Conservation (phyloP, 2,888 invertebrate species). For the Drosophila mulleri region DNA sequence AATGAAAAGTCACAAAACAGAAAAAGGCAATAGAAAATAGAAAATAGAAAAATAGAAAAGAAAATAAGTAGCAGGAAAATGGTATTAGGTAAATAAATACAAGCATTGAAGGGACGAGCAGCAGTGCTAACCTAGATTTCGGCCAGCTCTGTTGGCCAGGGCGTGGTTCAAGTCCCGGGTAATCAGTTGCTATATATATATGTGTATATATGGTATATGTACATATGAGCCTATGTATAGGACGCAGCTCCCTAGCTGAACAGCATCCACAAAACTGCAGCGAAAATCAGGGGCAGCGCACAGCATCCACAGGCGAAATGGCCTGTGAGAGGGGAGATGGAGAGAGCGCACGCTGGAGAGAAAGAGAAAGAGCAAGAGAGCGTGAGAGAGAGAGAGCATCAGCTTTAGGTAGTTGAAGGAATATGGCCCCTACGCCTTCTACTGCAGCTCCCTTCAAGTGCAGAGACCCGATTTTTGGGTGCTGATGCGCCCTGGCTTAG, state of each 20-base stretch:
- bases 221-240: slow-evolving; percentile 29
- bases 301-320: slow-evolving; percentile 55
- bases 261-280: slow-evolving; percentile 74
- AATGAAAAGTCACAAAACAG: slow-evolving; percentile 22
- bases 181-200: slow-evolving; percentile 45
- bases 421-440: slow-evolving; percentile 8
- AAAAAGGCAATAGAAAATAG: neutral
- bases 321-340: slow-evolving; percentile 1
- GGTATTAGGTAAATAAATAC: slow-evolving; percentile 11
- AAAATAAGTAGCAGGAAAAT: neutral
- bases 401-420: slow-evolving; percentile 12
- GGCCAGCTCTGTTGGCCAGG: slow-evolving; percentile 70
- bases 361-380: neutral
- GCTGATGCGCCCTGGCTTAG: slow-evolving; percentile 14
- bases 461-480: slow-evolving; percentile 25
- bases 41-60: neutral
- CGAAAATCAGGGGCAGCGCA: slow-evolving; percentile 58
- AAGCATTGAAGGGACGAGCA: neutral
- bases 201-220: neutral
- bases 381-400: slow-evolving; percentile 1
- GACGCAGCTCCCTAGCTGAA: slow-evolving; percentile 30
- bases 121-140: slow-evolving; percentile 71
- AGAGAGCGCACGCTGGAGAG: neutral
- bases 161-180: slow-evolving; percentile 80
- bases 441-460: slow-evolving; percentile 32